Conservation (phyloP, 2,797 vertebrate genomes). For the Spinus pinus region DNA sequence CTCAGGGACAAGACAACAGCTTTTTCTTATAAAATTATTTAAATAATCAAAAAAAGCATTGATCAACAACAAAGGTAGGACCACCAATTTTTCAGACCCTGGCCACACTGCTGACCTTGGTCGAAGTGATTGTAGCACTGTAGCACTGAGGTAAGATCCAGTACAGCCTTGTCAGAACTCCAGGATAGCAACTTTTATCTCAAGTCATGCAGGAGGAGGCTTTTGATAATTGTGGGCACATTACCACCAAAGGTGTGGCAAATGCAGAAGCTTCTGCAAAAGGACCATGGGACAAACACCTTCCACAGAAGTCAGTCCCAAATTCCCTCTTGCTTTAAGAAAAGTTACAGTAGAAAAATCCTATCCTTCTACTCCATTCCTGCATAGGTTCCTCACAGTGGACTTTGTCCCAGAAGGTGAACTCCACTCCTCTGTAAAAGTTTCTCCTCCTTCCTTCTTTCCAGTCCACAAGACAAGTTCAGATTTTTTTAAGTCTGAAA, state of each 20-base stretch:
- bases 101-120: neutral
- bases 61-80: neutral
- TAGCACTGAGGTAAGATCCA: neutral
- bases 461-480: neutral
- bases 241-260: neutral
- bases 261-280: neutral
- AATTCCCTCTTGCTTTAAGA: neutral
- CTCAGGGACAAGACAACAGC: neutral
- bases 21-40: neutral
- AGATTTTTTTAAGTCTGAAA: neutral
- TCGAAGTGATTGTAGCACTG: neutral
- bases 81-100: neutral
- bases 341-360: neutral
- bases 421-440: neutral
- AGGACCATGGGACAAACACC: neutral
- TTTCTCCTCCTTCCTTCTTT: neutral
- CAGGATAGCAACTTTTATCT: neutral
- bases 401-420: neutral
- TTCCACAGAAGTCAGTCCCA: neutral
- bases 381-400: neutral
- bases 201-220: fast-evolving
- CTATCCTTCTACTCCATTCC: neutral
- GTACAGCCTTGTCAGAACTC: neutral
- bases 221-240: neutral
- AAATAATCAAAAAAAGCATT: neutral